Evolutionary conservation across 2,797 vertebrate genomes (phyloP).

Genomic region (Catamblyrhynchus diadema): DNA sequence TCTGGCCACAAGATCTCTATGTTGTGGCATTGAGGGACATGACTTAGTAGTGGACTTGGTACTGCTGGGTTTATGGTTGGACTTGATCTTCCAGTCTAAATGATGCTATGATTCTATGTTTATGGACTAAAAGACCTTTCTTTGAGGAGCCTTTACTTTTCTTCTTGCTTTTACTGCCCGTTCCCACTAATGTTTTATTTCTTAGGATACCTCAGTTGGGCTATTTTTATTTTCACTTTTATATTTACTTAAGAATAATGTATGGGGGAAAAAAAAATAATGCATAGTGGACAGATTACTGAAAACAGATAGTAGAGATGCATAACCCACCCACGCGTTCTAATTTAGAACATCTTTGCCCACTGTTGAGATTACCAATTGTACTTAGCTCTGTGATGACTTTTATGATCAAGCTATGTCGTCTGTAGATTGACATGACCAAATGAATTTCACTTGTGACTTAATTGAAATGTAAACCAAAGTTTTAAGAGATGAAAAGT

Average conservation of each 20-base stretch:
- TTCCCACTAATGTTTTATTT: not conserved
- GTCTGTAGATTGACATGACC: slow-evolving; percentile 24
- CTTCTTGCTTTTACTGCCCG: not conserved
- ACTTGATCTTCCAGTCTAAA: not conserved
- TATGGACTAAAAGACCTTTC: not conserved
- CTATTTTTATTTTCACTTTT: not conserved
- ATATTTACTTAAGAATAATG: not conserved
- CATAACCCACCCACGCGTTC: not conserved
- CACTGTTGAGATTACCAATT: slow-evolving; percentile 4
- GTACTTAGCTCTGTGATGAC: slow-evolving; percentile 8
- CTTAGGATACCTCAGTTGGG: not conserved
- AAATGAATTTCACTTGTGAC: slow-evolving; percentile 41
- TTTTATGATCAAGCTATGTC: slow-evolving; percentile 45
- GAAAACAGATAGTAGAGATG: not conserved
- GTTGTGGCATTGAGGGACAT: not conserved
- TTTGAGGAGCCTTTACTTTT: not conserved
- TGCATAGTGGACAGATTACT: not conserved
- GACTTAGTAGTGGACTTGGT: not conserved
- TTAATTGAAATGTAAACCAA: slow-evolving; percentile 22
- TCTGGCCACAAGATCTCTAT: not conserved
- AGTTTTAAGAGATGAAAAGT: slow-evolving; percentile 37
- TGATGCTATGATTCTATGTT: not conserved
- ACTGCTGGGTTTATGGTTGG: not conserved
- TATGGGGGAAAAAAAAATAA: not conserved
- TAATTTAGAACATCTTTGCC: slow-evolving; percentile 11